Base-by-base conservation (phyloP, 2,888 invertebrate species). In the Thecophora atra region DNA sequence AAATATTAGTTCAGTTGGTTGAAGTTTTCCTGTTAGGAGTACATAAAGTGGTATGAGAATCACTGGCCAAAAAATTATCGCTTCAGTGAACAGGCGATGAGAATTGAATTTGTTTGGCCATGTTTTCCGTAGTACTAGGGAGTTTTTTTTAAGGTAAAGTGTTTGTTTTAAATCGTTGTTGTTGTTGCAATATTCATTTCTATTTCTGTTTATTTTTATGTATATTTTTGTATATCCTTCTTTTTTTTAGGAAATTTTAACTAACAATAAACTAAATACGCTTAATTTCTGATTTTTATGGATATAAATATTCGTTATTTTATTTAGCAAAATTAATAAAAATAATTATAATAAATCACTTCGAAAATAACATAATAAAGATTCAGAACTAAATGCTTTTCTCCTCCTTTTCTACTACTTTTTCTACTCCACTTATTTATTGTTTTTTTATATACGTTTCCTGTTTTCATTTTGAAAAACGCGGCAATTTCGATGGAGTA, bases 201-300 rank as follows among this genome's bases (percentile, higher is more conserved):
- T 15, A 58, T 60, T 60, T 60, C 7, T 60, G 28, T 60, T 60
- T n/a, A n/a, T n/a, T n/a, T n/a, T n/a, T n/a, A n/a, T n/a, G n/a
- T n/a, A n/a, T n/a, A n/a, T n/a, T n/a, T n/a, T n/a, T n/a, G n/a
- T n/a, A n/a, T n/a, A n/a, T n/a, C n/a, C n/a, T n/a, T n/a, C n/a
- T n/a, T n/a, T n/a, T n/a, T n/a, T n/a, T n/a, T n/a, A n/a, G n/a
- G n/a, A n/a, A n/a, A n/a, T n/a, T n/a, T n/a, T n/a, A n/a, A n/a
- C n/a, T n/a, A n/a, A n/a, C n/a, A n/a, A n/a, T n/a, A n/a, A n/a
- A n/a, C n/a, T n/a, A n/a, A n/a, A n/a, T n/a, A n/a, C n/a, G n/a
- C n/a, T n/a, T n/a, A n/a, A n/a, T n/a, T 17, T 17, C 58, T 24
- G 6, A 8, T 21, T 13, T 24, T 56, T n/a, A n/a, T n/a, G n/a